These are phyloP conservation scores for Ostrea denselamellosa DNA, from an alignment of 1,140 invertebrate genomes.

Conservation along the genomic window DNA sequence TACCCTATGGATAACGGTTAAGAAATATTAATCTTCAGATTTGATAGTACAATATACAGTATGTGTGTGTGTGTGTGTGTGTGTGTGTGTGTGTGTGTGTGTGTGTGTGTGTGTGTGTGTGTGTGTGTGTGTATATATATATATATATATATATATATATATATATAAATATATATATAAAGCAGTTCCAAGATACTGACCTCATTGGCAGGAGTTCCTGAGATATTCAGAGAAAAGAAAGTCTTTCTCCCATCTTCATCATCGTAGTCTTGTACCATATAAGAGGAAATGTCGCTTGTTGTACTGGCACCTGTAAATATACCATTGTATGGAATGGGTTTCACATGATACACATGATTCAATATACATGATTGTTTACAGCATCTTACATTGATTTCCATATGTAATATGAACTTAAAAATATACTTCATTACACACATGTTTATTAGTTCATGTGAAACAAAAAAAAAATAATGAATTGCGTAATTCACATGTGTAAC, in stretches of 20 bases:
- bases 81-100: no score
- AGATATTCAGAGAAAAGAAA: conserved; percentile 66
- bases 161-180: no score
- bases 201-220: conserved; percentile 68
- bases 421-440: background rate
- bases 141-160: no score
- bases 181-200: conserved; percentile 49
- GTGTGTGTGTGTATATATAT: no score
- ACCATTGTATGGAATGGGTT: background rate
- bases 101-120: no score
- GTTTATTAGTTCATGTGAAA: no score
- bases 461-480: no score
- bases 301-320: conserved; percentile 61
- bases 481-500: no score
- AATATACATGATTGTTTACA: background rate
- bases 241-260: conserved; percentile 63
- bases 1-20: no score
- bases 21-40: no score
- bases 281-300: conserved; percentile 66
- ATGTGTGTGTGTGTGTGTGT: no score
- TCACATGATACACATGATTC: background rate
- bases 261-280: conserved; percentile 70
- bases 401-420: background rate
- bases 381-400: background rate
- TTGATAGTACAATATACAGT: no score